These are phyloP conservation scores for Lamellibrachia satsuma DNA, from an alignment of 2,888 invertebrate genomes.

Conservation along the genomic window DNA sequence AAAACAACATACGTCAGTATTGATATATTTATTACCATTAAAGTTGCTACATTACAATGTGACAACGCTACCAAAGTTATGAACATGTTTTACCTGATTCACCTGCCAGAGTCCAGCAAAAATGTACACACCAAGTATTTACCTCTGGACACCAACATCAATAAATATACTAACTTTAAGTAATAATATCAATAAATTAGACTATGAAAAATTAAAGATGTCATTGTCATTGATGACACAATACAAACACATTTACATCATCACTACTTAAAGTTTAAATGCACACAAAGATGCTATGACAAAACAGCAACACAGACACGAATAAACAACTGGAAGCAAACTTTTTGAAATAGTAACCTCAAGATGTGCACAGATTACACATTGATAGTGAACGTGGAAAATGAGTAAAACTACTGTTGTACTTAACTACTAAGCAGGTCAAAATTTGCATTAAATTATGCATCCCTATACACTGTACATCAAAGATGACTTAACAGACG, in stretches of 20 bases:
- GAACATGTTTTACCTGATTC: slow-evolving; percentile 3
- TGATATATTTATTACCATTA: background rate
- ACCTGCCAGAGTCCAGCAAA: background rate
- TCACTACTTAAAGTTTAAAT: slow-evolving; percentile 13
- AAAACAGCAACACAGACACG: slow-evolving; percentile 17
- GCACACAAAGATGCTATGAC: background rate
- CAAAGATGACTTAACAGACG: background rate
- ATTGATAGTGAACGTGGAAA: background rate
- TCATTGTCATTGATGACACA: slow-evolving; percentile 17
- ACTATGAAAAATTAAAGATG: slow-evolving; percentile 6
- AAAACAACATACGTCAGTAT: slow-evolving; percentile 4
- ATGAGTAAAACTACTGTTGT: background rate
- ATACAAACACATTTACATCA: background rate
- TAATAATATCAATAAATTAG: slow-evolving; percentile 17
- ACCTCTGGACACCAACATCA: slow-evolving; percentile 9
- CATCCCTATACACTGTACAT: background rate
- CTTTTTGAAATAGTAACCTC: background rate
- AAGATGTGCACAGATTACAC: background rate
- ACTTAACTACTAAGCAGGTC: background rate
- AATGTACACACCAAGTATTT: background rate
- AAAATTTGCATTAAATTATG: background rate
- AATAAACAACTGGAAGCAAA: background rate
- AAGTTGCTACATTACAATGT: background rate
- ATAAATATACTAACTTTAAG: slow-evolving; percentile 17
- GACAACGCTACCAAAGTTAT: slow-evolving; percentile 17